A percentile compares a stretch with the other conserved stretches of the same genome.
These are phyloP conservation scores for Saccopteryx bilineata DNA, from an alignment of 2,113 vertebrate species.

Conservation along the genomic window DNA sequence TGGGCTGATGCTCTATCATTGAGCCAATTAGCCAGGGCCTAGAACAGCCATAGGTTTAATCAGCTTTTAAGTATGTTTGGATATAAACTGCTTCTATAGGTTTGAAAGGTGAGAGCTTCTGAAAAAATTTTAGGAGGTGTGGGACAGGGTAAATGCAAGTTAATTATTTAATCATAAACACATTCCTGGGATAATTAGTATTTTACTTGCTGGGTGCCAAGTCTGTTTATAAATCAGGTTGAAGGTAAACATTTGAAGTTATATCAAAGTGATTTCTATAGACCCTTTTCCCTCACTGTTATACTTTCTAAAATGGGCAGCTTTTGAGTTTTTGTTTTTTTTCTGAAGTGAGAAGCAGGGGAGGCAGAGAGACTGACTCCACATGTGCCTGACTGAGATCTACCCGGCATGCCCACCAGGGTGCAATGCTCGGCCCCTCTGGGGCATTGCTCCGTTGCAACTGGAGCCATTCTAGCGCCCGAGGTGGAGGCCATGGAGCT, in stretches of 20 bases:
- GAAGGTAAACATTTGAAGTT: conserved; percentile 12
- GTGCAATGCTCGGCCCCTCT: too few species aligned
- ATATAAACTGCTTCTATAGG: background rate
- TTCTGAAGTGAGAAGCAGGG: too few species aligned
- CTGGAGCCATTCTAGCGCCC: too few species aligned
- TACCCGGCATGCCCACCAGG: too few species aligned
- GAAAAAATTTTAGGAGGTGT: conserved; percentile 40
- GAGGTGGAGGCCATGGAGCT: too few species aligned
- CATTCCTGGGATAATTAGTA: background rate
- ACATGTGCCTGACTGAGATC: too few species aligned
- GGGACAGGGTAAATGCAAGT: background rate
- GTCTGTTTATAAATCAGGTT: background rate
- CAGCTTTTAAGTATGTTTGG: conserved; percentile 42
- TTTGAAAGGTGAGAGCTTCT: conserved; percentile 47
- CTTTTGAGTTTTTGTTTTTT: background rate
- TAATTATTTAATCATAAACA: background rate
- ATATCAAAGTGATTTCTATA: conserved; percentile 19
- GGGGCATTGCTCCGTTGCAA: too few species aligned
- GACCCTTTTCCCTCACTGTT: background rate
- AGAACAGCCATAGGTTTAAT: conserved; percentile 25
- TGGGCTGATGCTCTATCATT: too few species aligned
- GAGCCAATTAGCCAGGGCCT: background rate
- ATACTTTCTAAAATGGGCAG: background rate
- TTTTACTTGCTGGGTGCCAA: conserved; percentile 1
- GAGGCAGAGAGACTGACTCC: too few species aligned